These are phyloP conservation scores for Distichodus sexfasciatus DNA, from an alignment of 2,797 vertebrate species.

Conservation along the genomic window DNA sequence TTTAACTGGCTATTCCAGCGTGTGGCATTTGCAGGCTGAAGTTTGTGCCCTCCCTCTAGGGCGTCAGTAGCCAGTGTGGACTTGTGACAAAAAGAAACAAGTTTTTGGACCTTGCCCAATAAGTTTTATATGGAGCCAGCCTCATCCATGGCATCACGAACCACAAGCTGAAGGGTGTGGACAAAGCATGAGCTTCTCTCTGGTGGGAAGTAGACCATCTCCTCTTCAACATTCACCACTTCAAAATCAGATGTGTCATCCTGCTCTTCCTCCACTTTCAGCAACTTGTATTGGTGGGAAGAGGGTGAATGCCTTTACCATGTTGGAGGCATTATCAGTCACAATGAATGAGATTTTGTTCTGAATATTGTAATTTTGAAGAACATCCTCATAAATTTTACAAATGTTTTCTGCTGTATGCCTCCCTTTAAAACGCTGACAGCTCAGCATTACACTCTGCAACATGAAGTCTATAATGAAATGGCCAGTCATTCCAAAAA, in stretches of 20 bases:
- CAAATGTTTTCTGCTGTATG: constrained; percentile 12
- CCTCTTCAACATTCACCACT: constrained; percentile 62
- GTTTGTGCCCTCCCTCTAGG: background rate
- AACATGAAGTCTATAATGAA: background rate
- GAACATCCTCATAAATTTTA: constrained; percentile 2
- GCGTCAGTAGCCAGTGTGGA: background rate
- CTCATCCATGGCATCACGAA: constrained; percentile 4
- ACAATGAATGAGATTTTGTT: constrained; percentile 18
- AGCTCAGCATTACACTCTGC: constrained; percentile 8
- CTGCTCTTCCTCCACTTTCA: constrained; percentile 81
- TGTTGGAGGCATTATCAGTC: constrained; percentile 12
- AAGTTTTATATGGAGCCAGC: constrained; percentile 10
- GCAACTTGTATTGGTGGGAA: constrained; percentile 13
- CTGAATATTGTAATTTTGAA: constrained; percentile 4
- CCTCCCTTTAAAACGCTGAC: constrained; percentile 3
- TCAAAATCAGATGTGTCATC: constrained; percentile 79
- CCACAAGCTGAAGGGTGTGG: background rate
- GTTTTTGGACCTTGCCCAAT: background rate
- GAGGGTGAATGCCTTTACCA: constrained; percentile 16
- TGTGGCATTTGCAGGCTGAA: too few relatives aligned
- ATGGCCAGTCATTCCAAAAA: constrained; percentile 12
- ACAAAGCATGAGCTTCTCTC: background rate
- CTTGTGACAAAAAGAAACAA: constrained; percentile 6
- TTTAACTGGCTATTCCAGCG: constrained; percentile 46
- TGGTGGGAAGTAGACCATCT: constrained; percentile 20